Base-by-base conservation (phyloP, 2,797 vertebrate genomes). In the Xenentodon cancila region DNA sequence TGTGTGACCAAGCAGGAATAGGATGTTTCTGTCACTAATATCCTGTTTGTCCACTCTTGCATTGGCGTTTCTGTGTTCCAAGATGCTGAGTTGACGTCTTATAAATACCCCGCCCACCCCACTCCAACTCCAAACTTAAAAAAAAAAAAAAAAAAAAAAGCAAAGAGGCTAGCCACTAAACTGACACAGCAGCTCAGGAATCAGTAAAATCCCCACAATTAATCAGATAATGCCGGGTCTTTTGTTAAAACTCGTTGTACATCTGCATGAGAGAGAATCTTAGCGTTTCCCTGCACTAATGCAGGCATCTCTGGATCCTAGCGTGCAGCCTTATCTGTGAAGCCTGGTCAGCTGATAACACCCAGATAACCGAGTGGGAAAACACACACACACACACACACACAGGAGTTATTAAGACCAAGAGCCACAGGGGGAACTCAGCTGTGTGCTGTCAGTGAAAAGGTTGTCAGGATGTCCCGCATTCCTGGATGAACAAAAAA, bases 391-490 rank as follows among this genome's bases (percentile, higher is more conserved):
- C 13, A 68, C 51, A 56, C 4, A 56, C 59, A 51, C 51, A 22
- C 50, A 63, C 43, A 34, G 56, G 59, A 32, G 57, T 45, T 77
- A n/a, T 51, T 45, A 58, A 78, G 82, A 73, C 84, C 75, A 30
- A 82, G 59, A 54, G 73, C 65, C 78, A 37, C 13, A 44, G 63
- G 73, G 78, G 69, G 53, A 77, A 73, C 68, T 91, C 74, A 84
- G 86, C 89, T 86, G 87, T 73, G 79, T 73, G 27, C 80, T 72
- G 82, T 89, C 82, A 84, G 59, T 85, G 74, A 73, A 88, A 84
- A 87, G 82, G 77, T 57, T 59, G 84, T 88, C 89, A 84, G 84
- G 85, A 88, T 64, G 78, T 84, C 81, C 86, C 82, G 84, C 90
- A 91, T 92, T 93, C 88, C 86, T 82, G 68, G 64, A 82, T 63